Base-by-base conservation (phyloP, 1,140 invertebrate species). In the Lucilia sericata region DNA sequence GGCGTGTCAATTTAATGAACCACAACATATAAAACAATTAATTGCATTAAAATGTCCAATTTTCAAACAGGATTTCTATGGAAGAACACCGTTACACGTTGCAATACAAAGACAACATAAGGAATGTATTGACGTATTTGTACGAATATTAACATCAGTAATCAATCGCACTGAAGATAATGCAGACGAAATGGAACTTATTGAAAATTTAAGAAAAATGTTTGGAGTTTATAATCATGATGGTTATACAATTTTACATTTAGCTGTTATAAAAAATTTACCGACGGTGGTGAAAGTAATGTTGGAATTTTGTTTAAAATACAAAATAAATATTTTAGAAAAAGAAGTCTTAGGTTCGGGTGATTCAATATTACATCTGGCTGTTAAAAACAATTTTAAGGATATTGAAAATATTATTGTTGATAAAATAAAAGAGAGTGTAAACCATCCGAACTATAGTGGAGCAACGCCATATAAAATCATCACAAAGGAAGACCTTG, bases 61-160 rank as follows among this genome's bases (percentile, higher is more conserved):
- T 7, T 42, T 42, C 12, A 76, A 76, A 76, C 74, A 76, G 9
- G 74, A 76, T 76, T 17, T 17, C 9, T 5, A 17, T 4, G 74
- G 74, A 17, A 34, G 74, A 42, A 76, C 74, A 17, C 74, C 74
- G 14, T 14, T 76, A 42, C 74, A 76, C 9, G 74, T 76, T 8
- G 74, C 74, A 5, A 14, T 76, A 9, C 9, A 42, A 13, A 42
- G 14, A n/a, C 0, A 13, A 17, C 74, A 76, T n/a, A n/a, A 17
- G 5, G 14, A n/a, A 17, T 76, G 74, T 42, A 42, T 76, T 5
- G n/a, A 76, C n/a, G 34, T 47, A 42, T 76, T 76, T 42, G 21
- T 42, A 76, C 3, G 0, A 7, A 5, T 76, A 17, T 42, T 76
- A 36, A n/a, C n/a, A 42, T 17, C 13, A n/a, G 17, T 21, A 34